These are phyloP conservation scores for Marronus borbonicus DNA, from an alignment of 2,888 invertebrate genomes.

Conservation along the genomic window DNA sequence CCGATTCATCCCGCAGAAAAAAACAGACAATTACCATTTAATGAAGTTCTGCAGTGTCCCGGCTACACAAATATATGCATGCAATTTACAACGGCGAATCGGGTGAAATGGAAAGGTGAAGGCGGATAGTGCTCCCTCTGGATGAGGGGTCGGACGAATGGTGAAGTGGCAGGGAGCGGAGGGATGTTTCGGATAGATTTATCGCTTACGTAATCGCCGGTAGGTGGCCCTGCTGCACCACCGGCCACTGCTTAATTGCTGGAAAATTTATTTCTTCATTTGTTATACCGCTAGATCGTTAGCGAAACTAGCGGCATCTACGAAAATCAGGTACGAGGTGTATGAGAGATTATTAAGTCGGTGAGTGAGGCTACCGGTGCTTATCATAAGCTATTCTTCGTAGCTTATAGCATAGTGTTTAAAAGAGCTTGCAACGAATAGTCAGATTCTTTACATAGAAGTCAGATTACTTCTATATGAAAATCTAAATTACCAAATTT, in stretches of 20 bases:
- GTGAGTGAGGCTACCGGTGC: neutral
- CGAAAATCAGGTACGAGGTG: neutral
- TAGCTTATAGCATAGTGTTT: too few species aligned
- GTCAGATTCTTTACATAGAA: too few species aligned
- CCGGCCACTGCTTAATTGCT: conserved; percentile 39
- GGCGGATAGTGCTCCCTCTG: neutral
- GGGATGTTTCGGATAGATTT: conserved; percentile 27
- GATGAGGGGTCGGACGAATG: neutral
- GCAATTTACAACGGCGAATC: conserved; percentile 26
- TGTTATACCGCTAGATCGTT: conserved; percentile 32
- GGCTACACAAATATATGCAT: conserved; percentile 42
- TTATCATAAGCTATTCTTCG: neutral
- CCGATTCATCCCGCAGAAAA: neutral
- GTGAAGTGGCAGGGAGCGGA: neutral
- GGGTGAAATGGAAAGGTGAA: conserved; percentile 21
- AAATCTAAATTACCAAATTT: too few species aligned
- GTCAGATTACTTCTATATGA: too few species aligned
- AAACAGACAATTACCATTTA: conserved; percentile 38
- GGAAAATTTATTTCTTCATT: conserved; percentile 44
- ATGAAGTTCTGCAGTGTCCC: conserved; percentile 38
- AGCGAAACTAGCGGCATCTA: conserved; percentile 14
- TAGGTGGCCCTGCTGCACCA: conserved; percentile 30
- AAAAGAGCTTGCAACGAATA: too few species aligned
- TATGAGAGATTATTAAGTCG: neutral
- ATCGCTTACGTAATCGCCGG: conserved; percentile 37